Percentiles rank a stretch among this genome's conserved stretches.
Conservation (phyloP, 2,888 invertebrate genomes). For the Celastrina argiolus region DNA sequence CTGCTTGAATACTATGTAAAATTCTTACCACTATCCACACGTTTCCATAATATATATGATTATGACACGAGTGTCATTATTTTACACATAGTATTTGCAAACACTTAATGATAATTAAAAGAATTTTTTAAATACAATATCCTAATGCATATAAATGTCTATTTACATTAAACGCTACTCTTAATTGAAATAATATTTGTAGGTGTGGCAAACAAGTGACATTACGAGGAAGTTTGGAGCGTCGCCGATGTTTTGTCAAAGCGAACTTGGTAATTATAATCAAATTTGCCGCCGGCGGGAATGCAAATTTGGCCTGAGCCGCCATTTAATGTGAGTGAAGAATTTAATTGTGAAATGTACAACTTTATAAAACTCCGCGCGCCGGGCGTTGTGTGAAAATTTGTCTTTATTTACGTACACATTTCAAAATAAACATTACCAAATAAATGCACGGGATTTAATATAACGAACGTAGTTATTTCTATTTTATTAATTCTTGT, state of each 20-base stretch:
- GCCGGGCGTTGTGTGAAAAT: background rate
- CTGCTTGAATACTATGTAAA: no score
- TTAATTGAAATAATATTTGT: background rate
- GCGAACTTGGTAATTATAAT: slow-evolving; percentile 43
- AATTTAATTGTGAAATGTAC: slow-evolving; percentile 27
- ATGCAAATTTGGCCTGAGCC: slow-evolving; percentile 40
- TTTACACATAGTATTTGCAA: no score
- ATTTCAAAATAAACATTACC: background rate
- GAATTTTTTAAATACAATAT: no score
- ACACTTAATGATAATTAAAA: no score
- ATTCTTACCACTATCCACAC: no score
- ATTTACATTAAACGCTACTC: background rate
- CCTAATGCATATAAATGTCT: background rate
- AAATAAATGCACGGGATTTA: background rate
- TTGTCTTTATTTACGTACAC: background rate
- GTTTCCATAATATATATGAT: no score
- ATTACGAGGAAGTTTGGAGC: slow-evolving; percentile 24
- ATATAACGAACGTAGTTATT: no score
- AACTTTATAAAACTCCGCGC: slow-evolving; percentile 7
- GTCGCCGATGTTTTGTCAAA: slow-evolving; percentile 27
- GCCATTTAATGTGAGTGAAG: slow-evolving; percentile 22
- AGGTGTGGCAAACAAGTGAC: slow-evolving; percentile 2
- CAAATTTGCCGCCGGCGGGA: slow-evolving; percentile 39
- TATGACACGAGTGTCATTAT: no score
- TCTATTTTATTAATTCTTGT: no score